These are phyloP conservation scores for Brassicogethes aeneus DNA, from an alignment of 2,888 invertebrate species.

Conservation along the genomic window DNA sequence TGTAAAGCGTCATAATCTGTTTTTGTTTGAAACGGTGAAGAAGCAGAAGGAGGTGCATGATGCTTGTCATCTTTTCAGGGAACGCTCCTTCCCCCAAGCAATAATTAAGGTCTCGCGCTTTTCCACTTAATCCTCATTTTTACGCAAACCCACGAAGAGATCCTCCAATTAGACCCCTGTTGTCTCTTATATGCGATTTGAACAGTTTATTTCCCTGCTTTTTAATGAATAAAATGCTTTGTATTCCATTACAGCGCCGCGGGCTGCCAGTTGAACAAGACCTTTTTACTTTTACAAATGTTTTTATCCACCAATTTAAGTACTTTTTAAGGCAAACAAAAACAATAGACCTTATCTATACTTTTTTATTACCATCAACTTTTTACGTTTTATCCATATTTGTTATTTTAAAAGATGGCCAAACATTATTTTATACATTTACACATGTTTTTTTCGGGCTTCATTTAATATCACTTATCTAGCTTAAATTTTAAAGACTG, in stretches of 20 bases:
- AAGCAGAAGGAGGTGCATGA: no score
- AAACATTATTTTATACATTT: no score
- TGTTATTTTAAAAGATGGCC: no score
- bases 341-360: no score
- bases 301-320: not conserved
- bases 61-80: constrained; percentile 5
- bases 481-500: no score
- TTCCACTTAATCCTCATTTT: constrained; percentile 12
- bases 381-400: no score
- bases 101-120: constrained; percentile 9
- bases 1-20: not conserved
- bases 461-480: no score
- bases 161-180: constrained; percentile 21
- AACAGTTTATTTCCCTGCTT: constrained; percentile 13
- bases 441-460: no score
- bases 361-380: no score
- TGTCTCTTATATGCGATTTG: constrained; percentile 26
- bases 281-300: not conserved
- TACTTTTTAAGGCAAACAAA: no score
- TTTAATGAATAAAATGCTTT: constrained; percentile 21
- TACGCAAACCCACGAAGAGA: constrained; percentile 11
- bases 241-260: constrained; percentile 10
- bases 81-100: constrained; percentile 3
- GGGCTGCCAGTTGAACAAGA: constrained; percentile 10
- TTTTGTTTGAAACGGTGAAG: not conserved